Conservation (phyloP, 2,113 vertebrate species). For the Hippocampus comes region DNA sequence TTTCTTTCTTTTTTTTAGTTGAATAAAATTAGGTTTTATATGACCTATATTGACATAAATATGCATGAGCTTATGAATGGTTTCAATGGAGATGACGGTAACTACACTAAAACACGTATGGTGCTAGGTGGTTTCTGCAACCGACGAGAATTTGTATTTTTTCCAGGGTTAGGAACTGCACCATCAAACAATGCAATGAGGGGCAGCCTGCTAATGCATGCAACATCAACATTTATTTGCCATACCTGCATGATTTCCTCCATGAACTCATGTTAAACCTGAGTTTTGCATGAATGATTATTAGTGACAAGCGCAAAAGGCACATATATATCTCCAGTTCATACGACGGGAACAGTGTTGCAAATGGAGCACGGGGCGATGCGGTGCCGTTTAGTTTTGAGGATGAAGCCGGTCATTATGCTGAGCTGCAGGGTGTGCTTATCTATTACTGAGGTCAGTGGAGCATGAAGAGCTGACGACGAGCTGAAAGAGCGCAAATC, state of each 20-base stretch:
- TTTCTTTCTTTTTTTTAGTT: too few relatives aligned
- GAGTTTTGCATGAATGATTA: slow-evolving; percentile 16
- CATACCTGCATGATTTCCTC: not conserved
- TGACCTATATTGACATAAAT: too few relatives aligned
- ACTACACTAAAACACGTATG: slow-evolving; percentile 66
- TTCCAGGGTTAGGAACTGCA: too few relatives aligned
- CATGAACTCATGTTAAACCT: slow-evolving; percentile 7
- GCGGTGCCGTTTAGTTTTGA: slow-evolving; percentile 61
- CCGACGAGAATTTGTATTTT: too few relatives aligned
- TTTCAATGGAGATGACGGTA: slow-evolving; percentile 11
- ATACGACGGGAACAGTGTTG: slow-evolving; percentile 16
- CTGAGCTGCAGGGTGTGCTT: slow-evolving; percentile 81
- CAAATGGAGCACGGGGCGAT: slow-evolving; percentile 26
- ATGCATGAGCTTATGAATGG: too few relatives aligned
- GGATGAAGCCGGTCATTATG: slow-evolving; percentile 77
- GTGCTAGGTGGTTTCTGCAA: slow-evolving; percentile 12
- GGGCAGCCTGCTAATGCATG: too few relatives aligned
- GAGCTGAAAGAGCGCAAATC: slow-evolving; percentile 77
- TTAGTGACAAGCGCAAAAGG: slow-evolving; percentile 12
- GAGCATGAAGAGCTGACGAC: slow-evolving; percentile 81
- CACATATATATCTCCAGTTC: slow-evolving; percentile 8
- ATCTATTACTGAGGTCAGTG: slow-evolving; percentile 81
- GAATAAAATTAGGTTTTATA: too few relatives aligned
- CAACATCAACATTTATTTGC: not conserved
- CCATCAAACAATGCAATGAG: too few relatives aligned